Conservation (phyloP, 2,797 vertebrate genomes). For the Crenuchus spilurus region DNA sequence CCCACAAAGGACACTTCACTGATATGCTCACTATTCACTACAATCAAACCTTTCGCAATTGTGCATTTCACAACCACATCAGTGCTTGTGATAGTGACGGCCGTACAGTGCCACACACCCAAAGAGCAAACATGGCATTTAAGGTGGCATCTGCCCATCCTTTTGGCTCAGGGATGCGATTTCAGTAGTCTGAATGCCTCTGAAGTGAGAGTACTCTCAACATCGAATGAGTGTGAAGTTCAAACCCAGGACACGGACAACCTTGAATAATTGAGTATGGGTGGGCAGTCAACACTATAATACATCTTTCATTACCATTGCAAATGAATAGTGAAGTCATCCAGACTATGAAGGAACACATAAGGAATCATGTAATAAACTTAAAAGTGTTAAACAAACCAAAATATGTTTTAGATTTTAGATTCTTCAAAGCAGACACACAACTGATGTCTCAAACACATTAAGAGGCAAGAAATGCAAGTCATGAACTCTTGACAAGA, state of each 20-base stretch:
- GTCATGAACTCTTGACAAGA: no score
- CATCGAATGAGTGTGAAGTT: slow-evolving; percentile 24
- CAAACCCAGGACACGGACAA: background rate
- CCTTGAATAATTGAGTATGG: background rate
- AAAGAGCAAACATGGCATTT: slow-evolving; percentile 46
- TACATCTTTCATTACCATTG: no score
- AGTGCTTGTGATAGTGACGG: slow-evolving; percentile 33
- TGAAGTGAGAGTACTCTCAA: slow-evolving; percentile 22
- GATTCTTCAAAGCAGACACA: no score
- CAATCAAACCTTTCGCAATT: slow-evolving; percentile 61
- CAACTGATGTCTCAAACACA: no score
- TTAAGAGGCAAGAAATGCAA: no score
- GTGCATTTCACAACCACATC: slow-evolving; percentile 53
- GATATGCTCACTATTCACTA: slow-evolving; percentile 54
- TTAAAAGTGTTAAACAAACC: no score
- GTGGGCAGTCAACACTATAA: no score
- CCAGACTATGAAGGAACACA: no score
- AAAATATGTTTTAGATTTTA: no score
- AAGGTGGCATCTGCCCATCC: slow-evolving; percentile 21
- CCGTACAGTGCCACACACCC: slow-evolving; percentile 63
- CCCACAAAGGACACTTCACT: slow-evolving; percentile 53
- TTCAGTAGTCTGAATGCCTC: slow-evolving; percentile 29
- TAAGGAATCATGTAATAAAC: no score
- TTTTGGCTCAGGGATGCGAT: slow-evolving; percentile 17
- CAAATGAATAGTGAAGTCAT: no score